Base-by-base conservation (phyloP, 2,888 invertebrate species). In the Aphelenchoides bicaudatus region DNA sequence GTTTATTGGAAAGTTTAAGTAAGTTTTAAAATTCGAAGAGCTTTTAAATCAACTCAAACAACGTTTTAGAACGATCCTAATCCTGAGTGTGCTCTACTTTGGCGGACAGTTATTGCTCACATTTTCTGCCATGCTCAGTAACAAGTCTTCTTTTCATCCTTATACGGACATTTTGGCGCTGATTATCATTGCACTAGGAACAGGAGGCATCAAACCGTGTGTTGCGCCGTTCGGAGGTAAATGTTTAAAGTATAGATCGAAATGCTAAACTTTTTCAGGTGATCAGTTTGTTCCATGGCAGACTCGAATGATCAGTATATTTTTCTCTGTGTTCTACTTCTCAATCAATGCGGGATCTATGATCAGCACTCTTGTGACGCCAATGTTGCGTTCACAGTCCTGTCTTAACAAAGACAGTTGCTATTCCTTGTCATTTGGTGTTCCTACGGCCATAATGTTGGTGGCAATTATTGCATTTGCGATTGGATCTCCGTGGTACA, bases 291-390 rank as follows among this genome's bases (percentile, higher is more conserved):
- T n/a, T n/a, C n/a, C n/a, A n/a, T n/a, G n/a, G n/a, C n/a, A n/a
- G n/a, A n/a, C n/a, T n/a, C n/a, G n/a, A n/a, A n/a, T n/a, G n/a
- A n/a, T n/a, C n/a, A n/a, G n/a, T n/a, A n/a, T n/a, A n/a, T n/a
- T n/a, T n/a, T n/a, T n/a, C n/a, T n/a, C n/a, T n/a, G 82, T 92
- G 0, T 94, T 93, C 80, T 94, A 94, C 82, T 90, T 93, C 78
- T 83, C 90, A 46, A 93, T 94, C 77, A 94, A 93, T 80, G 74
- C 82, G 6, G 93, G 93, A 6, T 90, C 90, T 67, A 84, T 91
- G 53, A 84, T 93, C 51, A 91, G 91, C 0, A 91, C 89, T 0
- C 86, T 89, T 65, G 74, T 93, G 0, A 91, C 92, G 0, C 94
- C 94, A 0, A 85, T 91, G 48, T 81, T 94, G 8, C 85, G 93